phyloP scores from a whole-genome alignment of 92 coral and sea anemone genomes.

The Metridium senile region DNA sequence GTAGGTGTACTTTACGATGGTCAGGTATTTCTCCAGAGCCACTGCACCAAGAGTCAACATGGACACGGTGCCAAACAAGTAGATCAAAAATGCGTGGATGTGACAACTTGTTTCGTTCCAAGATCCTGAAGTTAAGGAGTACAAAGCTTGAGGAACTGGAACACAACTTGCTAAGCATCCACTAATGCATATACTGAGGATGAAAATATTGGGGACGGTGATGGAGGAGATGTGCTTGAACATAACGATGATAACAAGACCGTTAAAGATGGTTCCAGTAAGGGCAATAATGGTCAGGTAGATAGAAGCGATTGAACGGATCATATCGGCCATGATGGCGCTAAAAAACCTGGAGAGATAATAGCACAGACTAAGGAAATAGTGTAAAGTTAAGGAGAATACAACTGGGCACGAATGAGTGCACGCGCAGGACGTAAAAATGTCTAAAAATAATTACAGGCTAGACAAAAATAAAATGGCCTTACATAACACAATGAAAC shows the following conservation, averaged over 20 bases:
- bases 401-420: no score
- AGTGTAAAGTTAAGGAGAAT: no score
- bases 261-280: constrained; percentile 46
- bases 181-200: constrained; percentile 51
- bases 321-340: not conserved
- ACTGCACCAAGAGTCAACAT: constrained; percentile 56
- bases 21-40: constrained; percentile 65
- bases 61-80: constrained; percentile 61
- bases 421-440: no score
- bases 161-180: constrained; percentile 51
- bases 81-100: constrained; percentile 69
- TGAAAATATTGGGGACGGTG: constrained; percentile 43
- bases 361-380: not conserved
- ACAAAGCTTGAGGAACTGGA: constrained; percentile 58
- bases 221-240: constrained; percentile 39
- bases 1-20: constrained; percentile 42
- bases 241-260: constrained; percentile 41
- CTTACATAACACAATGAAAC: no score
- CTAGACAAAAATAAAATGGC: no score
- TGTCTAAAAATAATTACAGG: no score
- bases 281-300: constrained; percentile 31
- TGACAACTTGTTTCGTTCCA: constrained; percentile 61
- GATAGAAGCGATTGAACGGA: not conserved
- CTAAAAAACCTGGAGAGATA: not conserved
- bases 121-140: constrained; percentile 23